Evolutionary conservation across 1,140 invertebrate species (phyloP).

Genomic region (Nymphalis io): DNA sequence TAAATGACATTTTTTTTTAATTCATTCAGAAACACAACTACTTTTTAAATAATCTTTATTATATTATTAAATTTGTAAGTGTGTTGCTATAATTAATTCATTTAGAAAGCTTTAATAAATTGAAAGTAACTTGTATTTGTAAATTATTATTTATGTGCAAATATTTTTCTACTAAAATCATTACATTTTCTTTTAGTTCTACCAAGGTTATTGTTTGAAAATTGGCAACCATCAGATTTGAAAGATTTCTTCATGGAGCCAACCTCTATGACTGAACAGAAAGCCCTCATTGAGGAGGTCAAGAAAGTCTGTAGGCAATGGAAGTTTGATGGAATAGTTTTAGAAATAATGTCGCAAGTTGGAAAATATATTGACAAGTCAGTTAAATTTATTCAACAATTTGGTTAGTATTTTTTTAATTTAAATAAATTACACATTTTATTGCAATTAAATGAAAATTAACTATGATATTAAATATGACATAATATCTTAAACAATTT

Average conservation of each 20-base stretch:
- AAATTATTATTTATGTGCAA: too few relatives aligned
- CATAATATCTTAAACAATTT: too few relatives aligned
- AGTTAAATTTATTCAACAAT: slow-evolving; percentile 83
- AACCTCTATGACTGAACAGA: slow-evolving; percentile 81
- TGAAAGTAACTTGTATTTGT: too few relatives aligned
- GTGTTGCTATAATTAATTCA: too few relatives aligned
- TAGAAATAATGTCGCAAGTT: slow-evolving; percentile 95
- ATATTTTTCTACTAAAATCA: too few relatives aligned
- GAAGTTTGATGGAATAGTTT: slow-evolving; percentile 91
- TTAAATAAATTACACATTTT: slow-evolving; percentile 17
- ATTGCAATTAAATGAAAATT: not conserved
- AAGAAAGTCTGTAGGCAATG: slow-evolving; percentile 83
- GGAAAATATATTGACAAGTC: slow-evolving; percentile 84
- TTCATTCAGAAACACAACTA: too few relatives aligned
- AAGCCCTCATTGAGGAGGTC: slow-evolving; percentile 82
- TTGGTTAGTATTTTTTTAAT: slow-evolving; percentile 78
- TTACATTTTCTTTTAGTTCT: slow-evolving; percentile 82
- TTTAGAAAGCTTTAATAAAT: too few relatives aligned
- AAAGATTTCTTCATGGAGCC: slow-evolving; percentile 82
- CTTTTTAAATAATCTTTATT: too few relatives aligned
- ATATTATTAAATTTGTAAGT: too few relatives aligned
- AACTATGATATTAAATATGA: too few relatives aligned
- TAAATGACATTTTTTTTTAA: not conserved
- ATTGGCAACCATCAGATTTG: slow-evolving; percentile 88
- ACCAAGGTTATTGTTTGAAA: slow-evolving; percentile 93